Percentiles rank a stretch among this genome's conserved stretches.
Evolutionary conservation across 2,113 vertebrate genomes (phyloP).

Genomic region (Amphiprion ocellaris): DNA sequence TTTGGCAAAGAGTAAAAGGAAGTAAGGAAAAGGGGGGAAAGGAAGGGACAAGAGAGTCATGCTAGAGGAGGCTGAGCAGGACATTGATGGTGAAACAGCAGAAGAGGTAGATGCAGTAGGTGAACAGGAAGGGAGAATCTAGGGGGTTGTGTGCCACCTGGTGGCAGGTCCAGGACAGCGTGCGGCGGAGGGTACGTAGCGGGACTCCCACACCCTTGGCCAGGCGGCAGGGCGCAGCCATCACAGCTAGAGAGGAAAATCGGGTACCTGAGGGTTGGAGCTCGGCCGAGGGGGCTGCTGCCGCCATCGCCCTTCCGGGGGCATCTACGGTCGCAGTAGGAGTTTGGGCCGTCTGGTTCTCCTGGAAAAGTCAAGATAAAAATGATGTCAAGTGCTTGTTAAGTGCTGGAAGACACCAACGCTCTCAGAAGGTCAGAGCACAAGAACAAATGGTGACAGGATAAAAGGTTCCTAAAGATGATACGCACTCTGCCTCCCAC

Average conservation of each 20-base stretch:
- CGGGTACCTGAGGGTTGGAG: slow-evolving; percentile 94
- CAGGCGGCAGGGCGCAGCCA: slow-evolving; percentile 60
- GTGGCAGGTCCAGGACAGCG: slow-evolving; percentile 89
- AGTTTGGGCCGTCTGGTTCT: slow-evolving; percentile 82
- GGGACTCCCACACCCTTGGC: slow-evolving; percentile 83
- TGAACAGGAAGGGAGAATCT: slow-evolving; percentile 93
- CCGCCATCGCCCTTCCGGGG: slow-evolving; percentile 75
- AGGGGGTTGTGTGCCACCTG: slow-evolving; percentile 91
- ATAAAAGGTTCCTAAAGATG: not conserved
- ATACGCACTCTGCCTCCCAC: not conserved
- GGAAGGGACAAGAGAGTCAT: slow-evolving; percentile 57
- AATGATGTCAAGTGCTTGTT: not conserved
- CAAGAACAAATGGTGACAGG: not conserved
- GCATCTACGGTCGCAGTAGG: slow-evolving; percentile 83
- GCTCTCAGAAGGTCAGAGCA: not conserved
- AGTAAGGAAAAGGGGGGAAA: not conserved
- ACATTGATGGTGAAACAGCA: slow-evolving; percentile 86
- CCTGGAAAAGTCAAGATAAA: slow-evolving; percentile 77
- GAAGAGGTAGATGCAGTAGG: slow-evolving; percentile 89
- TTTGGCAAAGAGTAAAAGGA: slow-evolving; percentile 35
- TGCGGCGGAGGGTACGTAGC: slow-evolving; percentile 86
- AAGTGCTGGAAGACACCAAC: not conserved
- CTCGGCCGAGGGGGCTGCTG: slow-evolving; percentile 79
- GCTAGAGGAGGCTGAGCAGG: slow-evolving; percentile 84
- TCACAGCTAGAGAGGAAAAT: slow-evolving; percentile 89